phyloP scores from a whole-genome alignment of 2,888 invertebrate species.

The Magallana nippona region DNA sequence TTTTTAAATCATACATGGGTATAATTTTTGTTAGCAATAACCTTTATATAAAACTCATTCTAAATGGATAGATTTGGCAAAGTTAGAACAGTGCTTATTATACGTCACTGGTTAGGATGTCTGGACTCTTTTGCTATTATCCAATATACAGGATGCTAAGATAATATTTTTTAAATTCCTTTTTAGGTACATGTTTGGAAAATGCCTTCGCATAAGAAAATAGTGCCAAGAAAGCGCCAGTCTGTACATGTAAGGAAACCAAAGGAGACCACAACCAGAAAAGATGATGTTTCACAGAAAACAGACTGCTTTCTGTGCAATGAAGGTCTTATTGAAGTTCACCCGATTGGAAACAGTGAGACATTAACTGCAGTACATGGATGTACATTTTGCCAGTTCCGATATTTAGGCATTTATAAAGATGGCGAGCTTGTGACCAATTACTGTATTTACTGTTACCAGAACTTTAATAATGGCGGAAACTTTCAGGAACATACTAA shows the following conservation, averaged over 20 bases:
- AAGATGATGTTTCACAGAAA: not conserved
- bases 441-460: conserved; percentile 3
- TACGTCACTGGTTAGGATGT: no score
- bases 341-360: not conserved
- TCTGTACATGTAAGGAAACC: not conserved
- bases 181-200: not conserved
- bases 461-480: not conserved
- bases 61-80: no score
- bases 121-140: no score
- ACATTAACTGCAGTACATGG: not conserved
- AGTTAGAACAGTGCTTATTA: no score
- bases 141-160: no score
- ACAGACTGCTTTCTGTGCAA: not conserved
- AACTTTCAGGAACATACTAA: not conserved
- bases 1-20: no score
- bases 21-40: no score
- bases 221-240: not conserved
- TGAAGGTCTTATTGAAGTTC: not conserved
- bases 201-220: not conserved
- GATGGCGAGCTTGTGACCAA: not conserved
- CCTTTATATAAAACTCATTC: no score
- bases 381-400: not conserved
- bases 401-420: not conserved
- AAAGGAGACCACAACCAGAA: not conserved
- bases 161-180: no score